Evolutionary conservation across 2,797 vertebrate genomes (phyloP).

Genomic region (Leptatherina wallacei): DNA sequence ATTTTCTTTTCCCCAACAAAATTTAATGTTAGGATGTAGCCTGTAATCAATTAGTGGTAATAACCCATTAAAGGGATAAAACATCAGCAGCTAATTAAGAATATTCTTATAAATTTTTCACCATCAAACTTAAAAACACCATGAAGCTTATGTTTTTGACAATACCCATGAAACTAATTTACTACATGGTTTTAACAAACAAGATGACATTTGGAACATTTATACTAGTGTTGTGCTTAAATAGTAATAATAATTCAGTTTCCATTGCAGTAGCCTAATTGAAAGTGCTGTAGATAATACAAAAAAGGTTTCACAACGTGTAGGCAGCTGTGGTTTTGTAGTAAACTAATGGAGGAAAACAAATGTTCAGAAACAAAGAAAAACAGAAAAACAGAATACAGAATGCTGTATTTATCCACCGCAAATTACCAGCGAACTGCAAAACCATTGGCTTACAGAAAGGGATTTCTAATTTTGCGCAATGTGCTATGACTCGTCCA

Average conservation of each 20-base stretch:
- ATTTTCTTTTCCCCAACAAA: too few relatives aligned
- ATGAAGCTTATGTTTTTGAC: not conserved
- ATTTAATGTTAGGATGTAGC: too few relatives aligned
- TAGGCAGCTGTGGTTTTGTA: not conserved
- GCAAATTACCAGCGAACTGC: not conserved
- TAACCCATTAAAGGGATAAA: too few relatives aligned
- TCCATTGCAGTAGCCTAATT: not conserved
- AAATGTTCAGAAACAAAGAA: too few relatives aligned
- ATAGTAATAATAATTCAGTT: not conserved
- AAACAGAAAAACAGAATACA: not conserved
- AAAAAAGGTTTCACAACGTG: not conserved
- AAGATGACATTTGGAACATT: not conserved
- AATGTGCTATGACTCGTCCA: conserved; percentile 56
- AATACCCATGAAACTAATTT: not conserved
- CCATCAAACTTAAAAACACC: too few relatives aligned
- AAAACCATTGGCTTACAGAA: not conserved
- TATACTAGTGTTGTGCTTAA: too few relatives aligned
- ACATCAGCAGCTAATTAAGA: too few relatives aligned
- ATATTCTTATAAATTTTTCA: too few relatives aligned
- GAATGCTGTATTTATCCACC: not conserved
- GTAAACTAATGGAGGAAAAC: not conserved
- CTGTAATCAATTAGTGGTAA: too few relatives aligned
- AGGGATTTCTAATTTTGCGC: conserved; percentile 54
- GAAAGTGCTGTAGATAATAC: not conserved
- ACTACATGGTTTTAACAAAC: not conserved